A percentile compares a stretch with the other conserved stretches of the same genome.
phyloP scores from a whole-genome alignment of 2,888 invertebrate species.

The Pterostichus niger region DNA sequence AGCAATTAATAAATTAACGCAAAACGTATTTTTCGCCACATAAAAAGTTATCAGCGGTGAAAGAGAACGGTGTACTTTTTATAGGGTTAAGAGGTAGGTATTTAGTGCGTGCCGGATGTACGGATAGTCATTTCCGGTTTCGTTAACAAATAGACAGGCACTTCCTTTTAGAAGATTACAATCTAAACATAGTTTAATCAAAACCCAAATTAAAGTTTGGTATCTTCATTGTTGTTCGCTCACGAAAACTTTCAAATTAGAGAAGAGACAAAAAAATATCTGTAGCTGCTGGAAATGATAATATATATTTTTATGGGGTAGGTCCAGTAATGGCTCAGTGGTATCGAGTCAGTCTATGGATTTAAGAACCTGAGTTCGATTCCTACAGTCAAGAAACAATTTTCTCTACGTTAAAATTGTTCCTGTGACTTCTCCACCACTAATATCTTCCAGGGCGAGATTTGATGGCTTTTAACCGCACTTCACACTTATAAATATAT shows the following conservation, averaged over 20 bases:
- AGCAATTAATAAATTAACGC: conserved; percentile 38
- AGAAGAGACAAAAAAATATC: too few species aligned
- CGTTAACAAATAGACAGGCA: conserved; percentile 57
- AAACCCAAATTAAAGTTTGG: conserved; percentile 40
- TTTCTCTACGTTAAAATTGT: too few species aligned
- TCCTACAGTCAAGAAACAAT: too few species aligned
- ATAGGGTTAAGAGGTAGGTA: conserved; percentile 11
- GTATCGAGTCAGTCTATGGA: too few species aligned
- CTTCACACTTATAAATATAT: too few species aligned
- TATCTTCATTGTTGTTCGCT: conserved; percentile 20
- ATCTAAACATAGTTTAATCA: conserved; percentile 56
- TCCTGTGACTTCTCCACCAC: too few species aligned
- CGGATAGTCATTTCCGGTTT: conserved; percentile 54
- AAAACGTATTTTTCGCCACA: conserved; percentile 4
- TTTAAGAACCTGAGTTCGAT: too few species aligned
- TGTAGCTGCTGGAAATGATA: too few species aligned
- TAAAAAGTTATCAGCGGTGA: conserved; percentile 19
- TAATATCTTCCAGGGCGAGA: too few species aligned
- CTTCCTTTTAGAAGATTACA: conserved; percentile 47
- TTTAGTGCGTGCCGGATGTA: conserved; percentile 49
- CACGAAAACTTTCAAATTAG: not conserved
- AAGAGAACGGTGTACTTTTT: not conserved
- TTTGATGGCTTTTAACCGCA: too few species aligned
- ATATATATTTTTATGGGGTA: too few species aligned
- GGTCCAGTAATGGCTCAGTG: too few species aligned